Percentiles rank a stretch among this genome's conserved stretches.
These are phyloP conservation scores for Drosophila melanosoma DNA, from an alignment of 2,888 invertebrate species.

Conservation along the genomic window DNA sequence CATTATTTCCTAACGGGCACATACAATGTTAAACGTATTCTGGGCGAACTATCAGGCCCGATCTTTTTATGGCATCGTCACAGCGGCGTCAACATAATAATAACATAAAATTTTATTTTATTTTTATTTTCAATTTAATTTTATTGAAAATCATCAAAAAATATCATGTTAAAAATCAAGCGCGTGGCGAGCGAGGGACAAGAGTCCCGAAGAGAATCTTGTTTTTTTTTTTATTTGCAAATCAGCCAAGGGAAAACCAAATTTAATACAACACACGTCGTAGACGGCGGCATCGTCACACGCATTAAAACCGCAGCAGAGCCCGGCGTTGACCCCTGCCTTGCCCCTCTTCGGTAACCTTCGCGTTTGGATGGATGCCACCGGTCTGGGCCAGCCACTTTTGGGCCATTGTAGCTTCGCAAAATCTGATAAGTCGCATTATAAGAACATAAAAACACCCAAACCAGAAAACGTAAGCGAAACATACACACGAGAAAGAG, in stretches of 20 bases:
- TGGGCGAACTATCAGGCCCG: conserved; percentile 23
- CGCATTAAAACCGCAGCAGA: conserved; percentile 71
- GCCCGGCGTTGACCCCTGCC: conserved; percentile 4
- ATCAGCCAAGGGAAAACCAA: conserved; percentile 53
- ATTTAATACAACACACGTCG: conserved; percentile 64
- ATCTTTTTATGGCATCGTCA: conserved; percentile 53
- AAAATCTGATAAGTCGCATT: conserved; percentile 82
- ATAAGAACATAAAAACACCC: conserved; percentile 83
- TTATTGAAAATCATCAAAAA: conserved; percentile 78
- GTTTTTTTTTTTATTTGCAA: conserved; percentile 6
- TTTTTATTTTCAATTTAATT: conserved; percentile 83
- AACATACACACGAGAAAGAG: conserved; percentile 61
- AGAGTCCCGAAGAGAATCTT: conserved; percentile 38
- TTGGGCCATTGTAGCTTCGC: conserved; percentile 78
- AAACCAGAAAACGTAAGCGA: conserved; percentile 69
- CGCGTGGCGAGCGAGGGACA: conserved; percentile 64
- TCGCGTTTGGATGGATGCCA: conserved; percentile 59
- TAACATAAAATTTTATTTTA: conserved; percentile 80
- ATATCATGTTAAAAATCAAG: conserved; percentile 59
- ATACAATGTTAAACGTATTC: conserved; percentile 46
- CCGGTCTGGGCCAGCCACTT: conserved; percentile 63
- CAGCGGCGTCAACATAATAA: conserved; percentile 76
- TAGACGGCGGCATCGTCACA: conserved; percentile 37
- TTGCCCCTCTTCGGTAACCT: conserved; percentile 56
- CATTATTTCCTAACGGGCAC: conserved; percentile 13